These are phyloP conservation scores for Vanessa cardui DNA, from an alignment of 2,888 invertebrate genomes.

Conservation along the genomic window DNA sequence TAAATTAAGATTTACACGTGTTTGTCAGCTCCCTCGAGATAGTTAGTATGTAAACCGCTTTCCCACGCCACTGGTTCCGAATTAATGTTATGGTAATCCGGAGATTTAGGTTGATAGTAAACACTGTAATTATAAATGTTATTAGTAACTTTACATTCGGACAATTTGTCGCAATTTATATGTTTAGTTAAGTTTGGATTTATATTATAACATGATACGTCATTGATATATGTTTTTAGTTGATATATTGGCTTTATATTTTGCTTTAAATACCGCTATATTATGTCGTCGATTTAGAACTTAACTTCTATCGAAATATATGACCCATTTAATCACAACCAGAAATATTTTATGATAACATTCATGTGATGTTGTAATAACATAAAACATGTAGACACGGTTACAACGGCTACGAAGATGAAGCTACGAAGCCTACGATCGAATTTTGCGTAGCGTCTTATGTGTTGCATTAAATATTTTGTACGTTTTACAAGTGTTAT, in stretches of 20 bases:
- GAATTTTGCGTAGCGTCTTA: neutral
- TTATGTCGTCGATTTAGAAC: no score
- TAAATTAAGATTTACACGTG: constrained; percentile 10
- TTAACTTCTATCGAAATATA: no score
- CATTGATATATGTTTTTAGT: no score
- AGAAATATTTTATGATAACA: no score
- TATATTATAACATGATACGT: no score
- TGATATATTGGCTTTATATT: no score
- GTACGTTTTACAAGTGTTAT: neutral
- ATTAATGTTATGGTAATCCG: neutral
- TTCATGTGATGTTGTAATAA: no score
- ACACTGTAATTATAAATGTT: neutral
- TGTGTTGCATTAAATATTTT: neutral
- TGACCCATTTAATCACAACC: no score
- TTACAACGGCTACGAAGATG: neutral
- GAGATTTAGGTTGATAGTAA: neutral
- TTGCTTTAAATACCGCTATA: no score
- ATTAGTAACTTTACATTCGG: no score
- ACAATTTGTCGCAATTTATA: no score
- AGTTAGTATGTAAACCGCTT: constrained; percentile 1
- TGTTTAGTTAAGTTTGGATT: no score
- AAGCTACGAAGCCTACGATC: neutral
- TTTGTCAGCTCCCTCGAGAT: constrained; percentile 5
- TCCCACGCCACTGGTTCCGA: neutral
- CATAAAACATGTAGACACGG: neutral